Conservation (phyloP, 2,113 vertebrate genomes). For the Girardinichthys multiradiatus region DNA sequence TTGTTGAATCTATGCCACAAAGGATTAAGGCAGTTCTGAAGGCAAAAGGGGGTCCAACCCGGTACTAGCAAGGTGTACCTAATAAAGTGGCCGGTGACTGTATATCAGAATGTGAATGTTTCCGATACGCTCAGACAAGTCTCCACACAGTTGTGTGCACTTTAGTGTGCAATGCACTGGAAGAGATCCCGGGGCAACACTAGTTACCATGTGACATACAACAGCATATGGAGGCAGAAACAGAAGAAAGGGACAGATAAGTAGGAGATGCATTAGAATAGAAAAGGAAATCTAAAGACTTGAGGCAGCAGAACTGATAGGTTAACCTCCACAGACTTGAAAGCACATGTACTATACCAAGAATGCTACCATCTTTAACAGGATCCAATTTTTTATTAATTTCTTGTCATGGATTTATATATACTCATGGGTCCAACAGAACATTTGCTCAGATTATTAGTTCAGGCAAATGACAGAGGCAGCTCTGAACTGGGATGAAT, state of each 20-base stretch:
- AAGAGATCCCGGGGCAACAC: conserved; percentile 47
- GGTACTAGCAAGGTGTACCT: no score
- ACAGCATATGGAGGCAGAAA: conserved; percentile 26
- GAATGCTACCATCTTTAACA: neutral
- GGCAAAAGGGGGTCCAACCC: no score
- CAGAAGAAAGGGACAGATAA: conserved; percentile 1
- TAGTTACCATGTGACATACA: conserved; percentile 51
- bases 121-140: conserved; percentile 18
- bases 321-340: neutral
- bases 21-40: no score
- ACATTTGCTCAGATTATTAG: neutral
- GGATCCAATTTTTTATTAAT: conserved; percentile 3
- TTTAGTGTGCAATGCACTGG: conserved; percentile 56
- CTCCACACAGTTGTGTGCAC: conserved; percentile 50
- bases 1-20: no score
- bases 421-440: neutral
- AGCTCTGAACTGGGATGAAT: neutral
- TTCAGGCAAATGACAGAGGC: neutral
- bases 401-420: neutral
- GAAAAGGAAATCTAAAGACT: conserved; percentile 8
- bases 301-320: conserved; percentile 6
- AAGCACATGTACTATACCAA: neutral
- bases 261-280: neutral
- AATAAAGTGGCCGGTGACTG: no score
- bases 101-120: conserved; percentile 36